A percentile compares a stretch with the other conserved stretches of the same genome.
These are phyloP conservation scores for Acanthurus tractus DNA, from an alignment of 2,797 vertebrate species.

Conservation along the genomic window DNA sequence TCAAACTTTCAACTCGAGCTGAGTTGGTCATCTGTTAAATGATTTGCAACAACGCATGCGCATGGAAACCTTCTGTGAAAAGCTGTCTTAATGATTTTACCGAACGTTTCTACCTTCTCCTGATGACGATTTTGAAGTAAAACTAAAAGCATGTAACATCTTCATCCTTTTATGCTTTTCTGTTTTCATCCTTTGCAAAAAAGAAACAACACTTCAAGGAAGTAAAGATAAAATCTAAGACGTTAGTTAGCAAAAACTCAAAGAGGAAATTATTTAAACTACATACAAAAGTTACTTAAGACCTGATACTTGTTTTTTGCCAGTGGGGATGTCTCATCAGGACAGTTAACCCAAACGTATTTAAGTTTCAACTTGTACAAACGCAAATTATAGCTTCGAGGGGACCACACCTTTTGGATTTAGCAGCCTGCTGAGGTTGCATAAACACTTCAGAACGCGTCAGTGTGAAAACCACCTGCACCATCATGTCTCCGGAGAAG, in stretches of 20 bases:
- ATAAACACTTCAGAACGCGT: not conserved
- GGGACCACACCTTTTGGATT: not conserved
- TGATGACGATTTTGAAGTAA: not conserved
- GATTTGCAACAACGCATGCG: too few relatives aligned
- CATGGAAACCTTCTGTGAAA: not conserved
- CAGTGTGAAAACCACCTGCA: not conserved
- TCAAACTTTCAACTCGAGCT: too few relatives aligned
- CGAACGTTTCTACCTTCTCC: not conserved
- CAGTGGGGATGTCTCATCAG: too few relatives aligned
- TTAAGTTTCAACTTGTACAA: not conserved
- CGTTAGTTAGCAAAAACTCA: too few relatives aligned
- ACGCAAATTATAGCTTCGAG: conserved; percentile 8
- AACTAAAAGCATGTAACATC: not conserved
- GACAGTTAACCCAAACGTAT: not conserved
- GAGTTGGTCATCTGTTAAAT: too few relatives aligned
- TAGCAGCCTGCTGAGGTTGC: not conserved
- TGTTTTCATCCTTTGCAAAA: not conserved
- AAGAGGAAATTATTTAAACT: not conserved
- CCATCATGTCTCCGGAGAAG: not conserved
- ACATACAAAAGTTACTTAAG: not conserved
- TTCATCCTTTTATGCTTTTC: not conserved
- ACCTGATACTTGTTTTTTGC: not conserved
- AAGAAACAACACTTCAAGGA: not conserved
- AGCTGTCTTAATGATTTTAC: not conserved
- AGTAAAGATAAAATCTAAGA: too few relatives aligned